Evolutionary conservation across 37 sponge, comb jelly and placozoan species (phyloP).

Genomic region (Ianthella basta): DNA sequence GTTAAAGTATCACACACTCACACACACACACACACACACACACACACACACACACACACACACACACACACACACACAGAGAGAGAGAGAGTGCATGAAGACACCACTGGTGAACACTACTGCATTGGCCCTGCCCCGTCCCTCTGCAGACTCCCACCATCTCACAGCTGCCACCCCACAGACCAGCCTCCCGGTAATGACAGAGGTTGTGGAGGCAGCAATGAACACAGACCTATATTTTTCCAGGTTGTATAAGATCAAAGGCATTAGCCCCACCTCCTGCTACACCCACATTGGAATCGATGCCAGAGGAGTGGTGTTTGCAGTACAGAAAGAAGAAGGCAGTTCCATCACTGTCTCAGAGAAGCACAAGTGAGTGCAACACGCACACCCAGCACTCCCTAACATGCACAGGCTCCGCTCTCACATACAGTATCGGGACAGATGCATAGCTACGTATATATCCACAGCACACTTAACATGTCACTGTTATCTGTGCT

Average conservation of each 20-base stretch:
- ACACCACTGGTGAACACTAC: neutral
- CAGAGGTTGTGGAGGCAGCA: constrained; percentile 27
- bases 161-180: neutral
- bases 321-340: neutral
- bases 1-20: too few species aligned
- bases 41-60: too few species aligned
- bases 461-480: too few species aligned
- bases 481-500: constrained; percentile 3
- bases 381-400: neutral
- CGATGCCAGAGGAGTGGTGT: neutral
- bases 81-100: neutral
- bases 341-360: neutral
- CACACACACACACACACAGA: too few species aligned
- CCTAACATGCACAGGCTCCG: neutral
- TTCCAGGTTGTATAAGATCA: constrained; percentile 36
- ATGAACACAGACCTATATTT: constrained; percentile 34
- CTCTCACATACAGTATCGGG: neutral
- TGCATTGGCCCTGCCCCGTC: too few species aligned
- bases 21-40: too few species aligned
- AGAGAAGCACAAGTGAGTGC: constrained; percentile 9
- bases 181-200: constrained; percentile 23
- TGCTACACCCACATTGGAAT: constrained; percentile 18
- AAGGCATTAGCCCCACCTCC: neutral
- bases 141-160: constrained; percentile 1
- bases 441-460: neutral